Conservation (phyloP, 2,888 invertebrate species). For the Eupsilia transversa region DNA sequence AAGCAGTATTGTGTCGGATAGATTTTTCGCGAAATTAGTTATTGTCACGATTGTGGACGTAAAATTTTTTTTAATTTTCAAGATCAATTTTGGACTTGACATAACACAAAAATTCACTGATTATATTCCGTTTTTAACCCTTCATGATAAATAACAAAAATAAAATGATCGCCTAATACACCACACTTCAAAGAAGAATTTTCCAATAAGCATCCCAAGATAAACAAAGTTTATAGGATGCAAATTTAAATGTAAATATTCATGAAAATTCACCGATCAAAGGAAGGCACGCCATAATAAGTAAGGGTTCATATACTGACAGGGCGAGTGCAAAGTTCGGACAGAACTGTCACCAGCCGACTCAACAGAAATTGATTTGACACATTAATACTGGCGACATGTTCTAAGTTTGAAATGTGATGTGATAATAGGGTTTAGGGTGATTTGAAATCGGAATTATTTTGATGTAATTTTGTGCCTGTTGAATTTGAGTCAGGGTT, state of each 20-base stretch:
- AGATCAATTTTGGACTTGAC: not conserved
- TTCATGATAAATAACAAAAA: not conserved
- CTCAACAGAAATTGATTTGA: constrained; percentile 52
- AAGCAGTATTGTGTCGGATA: not conserved
- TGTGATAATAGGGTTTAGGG: not conserved
- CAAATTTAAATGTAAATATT: constrained; percentile 75
- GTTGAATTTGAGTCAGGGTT: no score
- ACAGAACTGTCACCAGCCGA: constrained; percentile 22
- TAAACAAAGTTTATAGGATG: constrained; percentile 69
- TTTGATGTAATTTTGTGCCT: not conserved
- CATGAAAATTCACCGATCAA: constrained; percentile 71
- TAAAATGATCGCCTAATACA: constrained; percentile 7
- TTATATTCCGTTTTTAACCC: not conserved
- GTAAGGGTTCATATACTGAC: constrained; percentile 48
- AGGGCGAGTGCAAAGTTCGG: constrained; percentile 51
- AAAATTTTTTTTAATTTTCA: no score
- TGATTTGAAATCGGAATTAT: constrained; percentile 3
- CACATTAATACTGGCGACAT: constrained; percentile 40
- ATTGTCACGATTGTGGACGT: not conserved
- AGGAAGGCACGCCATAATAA: constrained; percentile 41
- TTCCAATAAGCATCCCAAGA: constrained; percentile 60
- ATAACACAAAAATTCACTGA: not conserved
- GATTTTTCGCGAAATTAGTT: not conserved
- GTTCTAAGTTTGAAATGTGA: constrained; percentile 14
- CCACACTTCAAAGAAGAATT: constrained; percentile 58